phyloP scores from a whole-genome alignment of 2,113 vertebrate species.

The Corythaeola cristata region DNA sequence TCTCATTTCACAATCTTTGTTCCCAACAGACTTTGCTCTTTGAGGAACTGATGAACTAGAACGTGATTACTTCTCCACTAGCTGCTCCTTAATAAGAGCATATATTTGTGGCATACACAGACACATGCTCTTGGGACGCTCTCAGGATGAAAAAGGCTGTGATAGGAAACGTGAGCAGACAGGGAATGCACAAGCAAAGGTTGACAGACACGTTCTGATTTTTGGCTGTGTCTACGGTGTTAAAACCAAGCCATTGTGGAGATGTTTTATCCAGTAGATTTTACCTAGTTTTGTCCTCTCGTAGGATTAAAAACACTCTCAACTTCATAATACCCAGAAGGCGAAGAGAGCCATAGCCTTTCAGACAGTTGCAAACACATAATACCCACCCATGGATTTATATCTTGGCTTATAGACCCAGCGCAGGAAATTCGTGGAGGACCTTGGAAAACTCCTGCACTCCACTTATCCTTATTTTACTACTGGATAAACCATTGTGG shows the following conservation, averaged over 20 bases:
- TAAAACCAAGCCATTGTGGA: not conserved
- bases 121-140: not conserved
- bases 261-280: not conserved
- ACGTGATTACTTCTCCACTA: not conserved
- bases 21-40: not conserved
- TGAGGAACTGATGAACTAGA: not conserved
- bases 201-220: not conserved
- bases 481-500: not conserved
- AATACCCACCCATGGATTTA: not conserved
- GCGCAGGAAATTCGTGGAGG: not conserved
- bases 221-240: not conserved
- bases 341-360: not conserved
- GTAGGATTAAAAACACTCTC: not conserved
- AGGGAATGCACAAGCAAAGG: not conserved
- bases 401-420: not conserved
- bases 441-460: not conserved
- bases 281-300: not conserved
- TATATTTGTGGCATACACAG: not conserved
- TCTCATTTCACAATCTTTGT: fast-evolving
- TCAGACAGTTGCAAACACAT: not conserved
- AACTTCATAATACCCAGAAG: not conserved
- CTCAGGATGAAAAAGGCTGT: not conserved
- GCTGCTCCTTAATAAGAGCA: not conserved
- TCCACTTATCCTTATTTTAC: not conserved
- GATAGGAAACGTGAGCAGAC: not conserved